Evolutionary conservation across 2,888 invertebrate genomes (phyloP).

Genomic region (Drosophila leonis): DNA sequence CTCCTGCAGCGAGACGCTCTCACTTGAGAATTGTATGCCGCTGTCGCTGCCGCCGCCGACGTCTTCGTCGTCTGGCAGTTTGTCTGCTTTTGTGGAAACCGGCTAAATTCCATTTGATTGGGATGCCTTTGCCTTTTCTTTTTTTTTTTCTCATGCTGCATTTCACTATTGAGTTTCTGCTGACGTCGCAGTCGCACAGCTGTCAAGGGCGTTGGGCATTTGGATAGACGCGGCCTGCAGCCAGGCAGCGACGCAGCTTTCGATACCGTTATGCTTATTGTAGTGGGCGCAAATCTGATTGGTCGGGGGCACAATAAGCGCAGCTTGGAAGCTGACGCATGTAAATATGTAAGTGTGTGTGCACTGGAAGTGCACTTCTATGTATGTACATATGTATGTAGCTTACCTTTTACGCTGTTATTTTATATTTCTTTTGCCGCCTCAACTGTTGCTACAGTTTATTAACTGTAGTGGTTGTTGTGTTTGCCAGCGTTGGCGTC

Average conservation of each 20-base stretch:
- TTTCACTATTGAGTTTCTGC: conserved; percentile 62
- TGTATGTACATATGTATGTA: conserved; percentile 5
- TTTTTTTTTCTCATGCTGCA: conserved; percentile 49
- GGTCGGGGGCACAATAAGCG: conserved; percentile 6
- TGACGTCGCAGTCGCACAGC: conserved; percentile 47
- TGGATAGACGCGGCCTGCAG: conserved; percentile 19
- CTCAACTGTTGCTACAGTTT: conserved; percentile 58
- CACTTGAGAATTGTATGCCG: conserved; percentile 48
- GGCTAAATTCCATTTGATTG: conserved; percentile 80
- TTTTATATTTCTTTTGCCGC: conserved; percentile 48
- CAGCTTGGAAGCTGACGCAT: conserved; percentile 15
- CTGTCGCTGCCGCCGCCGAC: conserved; percentile 1
- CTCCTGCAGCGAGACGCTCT: conserved; percentile 54
- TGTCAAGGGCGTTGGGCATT: conserved; percentile 70
- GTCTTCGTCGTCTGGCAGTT: conserved; percentile 56
- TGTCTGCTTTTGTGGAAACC: conserved; percentile 79
- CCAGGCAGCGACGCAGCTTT: conserved; percentile 21
- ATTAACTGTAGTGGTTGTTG: conserved; percentile 32
- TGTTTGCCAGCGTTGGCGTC: conserved; percentile 45
- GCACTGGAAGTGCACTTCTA: conserved; percentile 20
- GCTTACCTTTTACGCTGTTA: conserved; percentile 53
- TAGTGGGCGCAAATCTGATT: conserved; percentile 45
- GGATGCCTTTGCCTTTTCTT: conserved; percentile 64
- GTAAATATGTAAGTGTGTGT: neutral
- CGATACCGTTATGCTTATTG: conserved; percentile 49